Evolutionary conservation across 2,888 invertebrate species (phyloP).

Genomic region (Aleiodes testaceus): DNA sequence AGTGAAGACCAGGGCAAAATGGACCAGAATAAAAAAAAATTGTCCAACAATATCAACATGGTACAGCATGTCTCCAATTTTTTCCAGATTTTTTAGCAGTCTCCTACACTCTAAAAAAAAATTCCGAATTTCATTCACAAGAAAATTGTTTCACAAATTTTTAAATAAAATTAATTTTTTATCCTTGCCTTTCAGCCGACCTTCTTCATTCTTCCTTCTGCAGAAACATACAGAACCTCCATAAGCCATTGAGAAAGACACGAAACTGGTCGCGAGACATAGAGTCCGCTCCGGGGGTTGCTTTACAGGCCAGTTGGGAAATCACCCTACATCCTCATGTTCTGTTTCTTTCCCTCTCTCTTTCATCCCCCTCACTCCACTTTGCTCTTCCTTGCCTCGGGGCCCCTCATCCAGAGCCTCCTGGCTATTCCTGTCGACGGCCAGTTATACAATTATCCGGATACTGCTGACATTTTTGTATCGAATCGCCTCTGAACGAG

Average conservation of each 20-base stretch:
- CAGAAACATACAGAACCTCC: background rate
- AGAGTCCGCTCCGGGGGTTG: constrained; percentile 62
- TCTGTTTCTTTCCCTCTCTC: constrained; percentile 27
- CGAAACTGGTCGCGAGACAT: constrained; percentile 55
- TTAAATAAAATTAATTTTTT: background rate
- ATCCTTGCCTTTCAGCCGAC: background rate
- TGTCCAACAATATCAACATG: no score
- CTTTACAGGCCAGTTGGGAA: constrained; percentile 77
- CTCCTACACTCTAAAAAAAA: background rate
- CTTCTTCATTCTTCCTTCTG: no score
- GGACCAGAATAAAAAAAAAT: no score
- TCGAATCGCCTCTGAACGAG: constrained; percentile 58
- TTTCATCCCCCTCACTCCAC: constrained; percentile 36
- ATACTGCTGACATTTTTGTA: constrained; percentile 67
- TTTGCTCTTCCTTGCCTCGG: constrained; percentile 59
- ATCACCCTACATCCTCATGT: constrained; percentile 69
- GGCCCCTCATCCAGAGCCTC: constrained; percentile 61
- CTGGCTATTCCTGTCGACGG: constrained; percentile 43
- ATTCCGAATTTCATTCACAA: background rate
- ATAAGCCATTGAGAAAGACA: constrained; percentile 33
- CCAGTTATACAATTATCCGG: constrained; percentile 69
- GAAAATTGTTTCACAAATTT: constrained; percentile 7
- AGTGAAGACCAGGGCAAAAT: no score
- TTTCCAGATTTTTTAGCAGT: no score
- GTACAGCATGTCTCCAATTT: no score